Base-by-base conservation (phyloP, 2,797 vertebrate genomes). In the Ficedula albicollis region DNA sequence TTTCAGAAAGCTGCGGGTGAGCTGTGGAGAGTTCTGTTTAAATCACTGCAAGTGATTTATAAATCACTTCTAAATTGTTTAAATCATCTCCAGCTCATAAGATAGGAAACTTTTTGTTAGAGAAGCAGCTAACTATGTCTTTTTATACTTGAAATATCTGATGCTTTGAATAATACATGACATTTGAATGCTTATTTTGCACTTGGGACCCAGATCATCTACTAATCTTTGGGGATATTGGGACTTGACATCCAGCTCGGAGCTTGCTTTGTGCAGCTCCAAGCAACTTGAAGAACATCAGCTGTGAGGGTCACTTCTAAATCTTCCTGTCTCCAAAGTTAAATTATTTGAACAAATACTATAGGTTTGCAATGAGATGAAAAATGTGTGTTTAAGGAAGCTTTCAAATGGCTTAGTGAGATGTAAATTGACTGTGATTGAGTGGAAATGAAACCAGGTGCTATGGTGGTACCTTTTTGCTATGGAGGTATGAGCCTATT, bases 21-120 rank as follows among this genome's bases (percentile, higher is more conserved):
- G 32, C 58, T 66, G 14, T 36, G 48, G 43, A 89, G 43, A 66
- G 10, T 62, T 95, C 60, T 78, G 43, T 68, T 95, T 86, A 91
- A 87, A 84, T 87, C 66, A 89, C 59, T n/a, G 27, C 48, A 69
- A 87, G 68, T 67, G 70, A 55, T 64, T 29, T 89, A 87, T 84
- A 87, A 91, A 85, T 92, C 39, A 73, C 26, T 34, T 85, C 68
- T 59, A 87, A 85, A 92, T 80, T 54, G 52, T 83, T 93, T 92
- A 87, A 96, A 95, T 91, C 27, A 75, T 55, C 30, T 66, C 62
- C 48, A 72, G 14, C 66, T 81, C 55, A 18, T 48, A 81, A 75
- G 54, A 92, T 8, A 29, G 49, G 22, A 88, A 91, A 43, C 11
- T 48, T 94, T 73, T 36, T 75, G 54, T 58, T 63, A 63, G 39